These are phyloP conservation scores for Heterodera filipjevi DNA, from an alignment of 2,888 invertebrate genomes.

Conservation along the genomic window DNA sequence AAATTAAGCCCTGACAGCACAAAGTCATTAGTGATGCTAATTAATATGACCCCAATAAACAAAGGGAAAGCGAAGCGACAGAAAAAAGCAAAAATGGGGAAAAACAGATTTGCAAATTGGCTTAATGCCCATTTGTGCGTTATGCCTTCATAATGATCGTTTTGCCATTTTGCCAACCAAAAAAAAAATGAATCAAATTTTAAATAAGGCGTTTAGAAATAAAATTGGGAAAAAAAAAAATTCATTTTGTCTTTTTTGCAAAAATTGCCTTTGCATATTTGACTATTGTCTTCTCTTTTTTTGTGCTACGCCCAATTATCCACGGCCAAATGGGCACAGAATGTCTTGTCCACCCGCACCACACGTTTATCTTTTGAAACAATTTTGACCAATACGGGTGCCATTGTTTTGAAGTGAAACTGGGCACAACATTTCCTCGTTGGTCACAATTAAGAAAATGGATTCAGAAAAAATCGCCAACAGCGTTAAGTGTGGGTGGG, in stretches of 20 bases:
- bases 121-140: neutral
- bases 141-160: neutral
- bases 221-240: no score
- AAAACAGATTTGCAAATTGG: neutral
- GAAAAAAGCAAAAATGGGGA: neutral
- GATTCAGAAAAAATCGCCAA: neutral
- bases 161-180: neutral
- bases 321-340: neutral
- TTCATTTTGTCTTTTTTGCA: neutral
- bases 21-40: neutral
- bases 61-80: neutral
- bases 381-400: slow-evolving; percentile 3
- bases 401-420: slow-evolving; percentile 6
- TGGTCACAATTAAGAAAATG: neutral
- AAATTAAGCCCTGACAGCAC: neutral
- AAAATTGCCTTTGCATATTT: neutral
- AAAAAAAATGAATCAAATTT: neutral
- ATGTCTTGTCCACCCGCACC: neutral
- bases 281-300: neutral
- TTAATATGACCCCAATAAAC: neutral
- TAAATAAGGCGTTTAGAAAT: no score
- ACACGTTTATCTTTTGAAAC: slow-evolving; percentile 1
- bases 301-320: neutral
- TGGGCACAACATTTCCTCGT: neutral
- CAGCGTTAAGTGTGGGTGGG: neutral